A percentile compares a stretch with the other conserved stretches of the same genome.
These are phyloP conservation scores for Lasioglossum malachurum DNA, from an alignment of 2,888 invertebrate species.

Conservation along the genomic window DNA sequence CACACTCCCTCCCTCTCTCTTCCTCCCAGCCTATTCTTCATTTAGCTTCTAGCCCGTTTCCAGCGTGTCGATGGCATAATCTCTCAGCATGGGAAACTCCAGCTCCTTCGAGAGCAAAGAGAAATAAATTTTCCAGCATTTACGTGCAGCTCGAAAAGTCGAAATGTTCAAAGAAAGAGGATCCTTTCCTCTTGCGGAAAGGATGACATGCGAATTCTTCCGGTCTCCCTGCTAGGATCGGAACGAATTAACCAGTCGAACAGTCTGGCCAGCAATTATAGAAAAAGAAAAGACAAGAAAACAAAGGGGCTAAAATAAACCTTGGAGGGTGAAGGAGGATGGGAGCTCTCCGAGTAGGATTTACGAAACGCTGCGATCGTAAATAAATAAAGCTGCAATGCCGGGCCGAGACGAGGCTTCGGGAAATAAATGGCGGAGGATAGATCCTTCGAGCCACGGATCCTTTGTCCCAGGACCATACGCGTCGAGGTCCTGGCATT, in stretches of 20 bases:
- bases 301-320: constrained; percentile 20
- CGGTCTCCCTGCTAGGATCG: background rate
- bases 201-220: constrained; percentile 58
- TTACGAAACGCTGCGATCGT: constrained; percentile 34
- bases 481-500: constrained; percentile 50
- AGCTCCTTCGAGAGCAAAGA: constrained; percentile 38
- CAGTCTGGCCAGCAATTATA: constrained; percentile 18
- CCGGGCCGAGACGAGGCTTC: background rate
- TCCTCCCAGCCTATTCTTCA: constrained; percentile 31
- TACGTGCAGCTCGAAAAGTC: background rate
- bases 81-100: constrained; percentile 62
- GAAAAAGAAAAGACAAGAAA: background rate
- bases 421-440: constrained; percentile 52
- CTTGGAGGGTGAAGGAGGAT: background rate
- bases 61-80: constrained; percentile 42
- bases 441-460: constrained; percentile 49
- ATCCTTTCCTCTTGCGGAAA: constrained; percentile 26
- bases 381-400: constrained; percentile 61
- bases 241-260: constrained; percentile 42
- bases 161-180: background rate
- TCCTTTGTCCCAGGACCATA: constrained; percentile 61
- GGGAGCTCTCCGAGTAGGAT: constrained; percentile 13
- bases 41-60: constrained; percentile 38
- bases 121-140: constrained; percentile 64
- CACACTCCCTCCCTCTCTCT: constrained; percentile 27